Percentiles rank a stretch among this genome's conserved stretches.
These are phyloP conservation scores for Hyles lineata DNA, from an alignment of 2,888 invertebrate genomes.

Conservation along the genomic window DNA sequence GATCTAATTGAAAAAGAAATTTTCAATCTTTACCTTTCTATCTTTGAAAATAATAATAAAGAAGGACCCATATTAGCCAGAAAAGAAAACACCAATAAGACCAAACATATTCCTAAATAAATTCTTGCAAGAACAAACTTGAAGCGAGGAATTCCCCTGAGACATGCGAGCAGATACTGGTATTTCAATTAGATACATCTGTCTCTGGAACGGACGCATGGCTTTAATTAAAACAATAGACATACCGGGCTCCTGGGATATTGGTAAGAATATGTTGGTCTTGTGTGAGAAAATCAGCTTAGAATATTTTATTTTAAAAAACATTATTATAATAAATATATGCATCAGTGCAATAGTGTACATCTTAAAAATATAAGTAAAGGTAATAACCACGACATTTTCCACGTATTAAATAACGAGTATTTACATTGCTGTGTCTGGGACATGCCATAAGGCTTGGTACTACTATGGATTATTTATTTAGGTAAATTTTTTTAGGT, in stretches of 20 bases:
- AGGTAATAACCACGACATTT: no score
- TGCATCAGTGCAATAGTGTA: no score
- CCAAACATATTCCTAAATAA: neutral
- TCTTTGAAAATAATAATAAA: neutral
- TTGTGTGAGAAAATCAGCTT: neutral
- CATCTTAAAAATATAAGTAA: no score
- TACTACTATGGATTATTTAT: no score
- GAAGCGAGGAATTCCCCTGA: constrained; percentile 29
- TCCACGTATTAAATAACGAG: no score
- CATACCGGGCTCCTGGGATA: constrained; percentile 20
- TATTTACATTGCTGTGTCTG: no score
- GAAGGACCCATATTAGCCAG: neutral
- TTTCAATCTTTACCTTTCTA: no score
- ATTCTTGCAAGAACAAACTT: constrained; percentile 17
- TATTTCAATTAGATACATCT: constrained; percentile 71
- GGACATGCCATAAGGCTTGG: no score
- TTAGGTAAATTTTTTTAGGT: no score
- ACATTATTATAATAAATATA: no score
- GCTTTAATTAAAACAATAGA: constrained; percentile 58
- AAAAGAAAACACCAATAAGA: neutral
- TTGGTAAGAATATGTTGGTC: neutral
- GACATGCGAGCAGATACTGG: constrained; percentile 40
- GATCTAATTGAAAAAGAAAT: no score
- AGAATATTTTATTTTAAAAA: no score
- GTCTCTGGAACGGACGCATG: constrained; percentile 54